Evolutionary conservation across 2,113 vertebrate genomes (phyloP).

Genomic region (Microcebus tavaratra): DNA sequence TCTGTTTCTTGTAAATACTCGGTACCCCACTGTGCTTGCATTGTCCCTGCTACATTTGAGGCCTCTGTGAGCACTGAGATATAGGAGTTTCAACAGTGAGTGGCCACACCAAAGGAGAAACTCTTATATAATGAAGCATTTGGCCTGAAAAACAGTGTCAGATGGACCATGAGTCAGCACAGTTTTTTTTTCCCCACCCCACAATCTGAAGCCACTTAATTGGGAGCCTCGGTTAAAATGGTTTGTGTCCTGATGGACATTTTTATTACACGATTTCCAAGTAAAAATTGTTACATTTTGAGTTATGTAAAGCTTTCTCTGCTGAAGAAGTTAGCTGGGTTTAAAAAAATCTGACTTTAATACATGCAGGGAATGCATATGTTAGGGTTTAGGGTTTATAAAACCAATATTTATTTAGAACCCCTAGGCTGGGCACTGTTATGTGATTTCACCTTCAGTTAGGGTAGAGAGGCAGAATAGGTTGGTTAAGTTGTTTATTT

Average conservation of each 20-base stretch:
- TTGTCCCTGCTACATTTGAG: neutral
- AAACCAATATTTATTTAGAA: conserved; percentile 30
- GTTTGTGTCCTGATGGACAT: neutral
- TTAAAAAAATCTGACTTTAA: conserved; percentile 10
- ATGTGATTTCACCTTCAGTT: neutral
- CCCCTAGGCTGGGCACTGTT: neutral
- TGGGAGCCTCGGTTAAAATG: neutral
- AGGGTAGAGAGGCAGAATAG: neutral
- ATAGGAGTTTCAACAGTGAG: neutral
- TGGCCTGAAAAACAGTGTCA: conserved; percentile 63
- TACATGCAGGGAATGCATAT: neutral
- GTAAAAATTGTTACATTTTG: neutral
- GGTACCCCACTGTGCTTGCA: neutral
- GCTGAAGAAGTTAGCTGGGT: neutral
- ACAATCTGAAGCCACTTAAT: neutral
- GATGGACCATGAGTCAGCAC: conserved; percentile 54
- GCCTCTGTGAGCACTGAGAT: conserved; percentile 1
- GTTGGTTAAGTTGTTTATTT: conserved; percentile 1
- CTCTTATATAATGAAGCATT: conserved; percentile 51
- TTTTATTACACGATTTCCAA: neutral
- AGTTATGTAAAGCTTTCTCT: neutral
- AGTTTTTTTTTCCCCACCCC: neutral
- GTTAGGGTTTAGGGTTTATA: neutral
- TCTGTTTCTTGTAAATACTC: neutral
- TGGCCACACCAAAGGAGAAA: neutral